Evolutionary conservation across 2,888 invertebrate species (phyloP).

Genomic region (Micropterix aruncella): DNA sequence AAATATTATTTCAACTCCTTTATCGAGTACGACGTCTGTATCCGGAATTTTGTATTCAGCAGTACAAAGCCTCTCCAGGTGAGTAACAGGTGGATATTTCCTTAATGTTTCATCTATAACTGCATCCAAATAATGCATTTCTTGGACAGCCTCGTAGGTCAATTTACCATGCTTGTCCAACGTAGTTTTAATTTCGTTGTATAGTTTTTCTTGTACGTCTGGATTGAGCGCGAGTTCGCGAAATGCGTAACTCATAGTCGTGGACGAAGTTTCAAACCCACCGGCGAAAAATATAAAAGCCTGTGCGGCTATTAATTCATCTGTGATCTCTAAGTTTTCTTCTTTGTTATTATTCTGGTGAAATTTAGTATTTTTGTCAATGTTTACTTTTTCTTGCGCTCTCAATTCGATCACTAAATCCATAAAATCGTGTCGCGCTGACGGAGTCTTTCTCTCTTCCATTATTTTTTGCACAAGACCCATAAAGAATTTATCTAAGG

Average conservation of each 20-base stretch:
- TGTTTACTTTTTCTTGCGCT: not conserved
- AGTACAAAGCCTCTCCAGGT: not conserved
- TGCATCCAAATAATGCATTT: not conserved
- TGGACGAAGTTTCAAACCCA: not conserved
- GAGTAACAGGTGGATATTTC: not conserved
- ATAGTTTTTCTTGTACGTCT: not conserved
- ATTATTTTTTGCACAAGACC: not conserved
- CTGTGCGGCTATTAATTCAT: not conserved
- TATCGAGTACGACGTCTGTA: not conserved
- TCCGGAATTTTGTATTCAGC: not conserved
- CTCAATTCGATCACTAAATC: not conserved
- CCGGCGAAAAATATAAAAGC: not conserved
- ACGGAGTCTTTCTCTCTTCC: not conserved
- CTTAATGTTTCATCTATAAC: not conserved
- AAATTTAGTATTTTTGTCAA: not conserved
- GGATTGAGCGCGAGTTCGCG: not conserved
- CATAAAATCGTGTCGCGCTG: not conserved
- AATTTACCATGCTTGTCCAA: not conserved
- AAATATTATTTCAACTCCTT: not conserved
- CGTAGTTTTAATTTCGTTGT: not conserved
- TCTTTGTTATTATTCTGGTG: too few species aligned
- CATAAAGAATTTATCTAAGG: not conserved
- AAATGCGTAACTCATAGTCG: not conserved
- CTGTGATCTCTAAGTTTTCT: not conserved
- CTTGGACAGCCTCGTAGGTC: not conserved